Evolutionary conservation across 1,140 invertebrate species (phyloP), one percentile per base, ranked within the genome.

Genomic region (Diorhabda sublineata): DNA sequence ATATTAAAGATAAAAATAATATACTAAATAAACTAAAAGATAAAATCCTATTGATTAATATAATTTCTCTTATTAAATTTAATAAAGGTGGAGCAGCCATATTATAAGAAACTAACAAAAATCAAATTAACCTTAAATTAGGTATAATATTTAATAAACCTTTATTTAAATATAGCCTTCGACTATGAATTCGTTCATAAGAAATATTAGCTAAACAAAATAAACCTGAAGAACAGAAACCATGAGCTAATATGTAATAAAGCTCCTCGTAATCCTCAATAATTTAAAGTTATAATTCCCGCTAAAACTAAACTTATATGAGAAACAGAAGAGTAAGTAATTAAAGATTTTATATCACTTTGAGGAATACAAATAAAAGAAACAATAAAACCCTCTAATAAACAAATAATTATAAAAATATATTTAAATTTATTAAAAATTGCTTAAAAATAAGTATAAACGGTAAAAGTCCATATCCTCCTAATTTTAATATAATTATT

Each of bases 401-500:
- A 82, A 74, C 82, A 82, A 81, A 87, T 81, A 73, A 76, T 78
- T 78, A 86, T 75, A 78, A 82, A 76, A 79, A 79, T 80, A 78
- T 75, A 77, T 79, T 83, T 78, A 83, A 83, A 68, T 26, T 26
- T 26, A 78, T 79, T 75, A 83, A 74, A 77, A 80, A 77, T 75
- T 74, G 71, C 69, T 79, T 74, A 73, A 84, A 71, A 76, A 85
- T 73, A 70, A 77, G 75, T 77, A 85, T 72, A 68, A 87, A 61
- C 42, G 87, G 87, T 62, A 88, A 76, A 71, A 90, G 71, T 0
- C 87, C 87, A 84, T 87, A 89, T 4, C 83, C 86, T 3, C 87
- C 88, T 83, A 90, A 84, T 81, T 90, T 91, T 80, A 90, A 81
- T 78, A 90, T 82, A 87, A 90, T 86, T 82, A 90, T 90, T 52